Percentiles rank a stretch among this genome's conserved stretches.
phyloP scores from a whole-genome alignment of 92 coral and sea anemone species.

The Montipora capitata region DNA sequence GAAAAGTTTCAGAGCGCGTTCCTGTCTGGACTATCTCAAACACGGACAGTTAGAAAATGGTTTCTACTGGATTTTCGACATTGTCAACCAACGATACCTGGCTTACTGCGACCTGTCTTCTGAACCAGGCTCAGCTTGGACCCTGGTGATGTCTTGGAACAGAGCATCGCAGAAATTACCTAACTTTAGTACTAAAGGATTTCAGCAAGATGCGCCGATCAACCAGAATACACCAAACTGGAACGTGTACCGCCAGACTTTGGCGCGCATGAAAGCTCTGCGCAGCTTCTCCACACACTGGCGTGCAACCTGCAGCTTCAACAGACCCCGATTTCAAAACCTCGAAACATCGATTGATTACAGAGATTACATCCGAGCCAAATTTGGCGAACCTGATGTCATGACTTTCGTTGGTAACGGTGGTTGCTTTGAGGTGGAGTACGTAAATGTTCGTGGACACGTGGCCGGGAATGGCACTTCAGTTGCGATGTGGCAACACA shows the following conservation, averaged over 20 bases:
- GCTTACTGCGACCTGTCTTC: conserved; percentile 56
- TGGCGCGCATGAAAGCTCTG: conserved; percentile 44
- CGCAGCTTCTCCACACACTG: conserved; percentile 50
- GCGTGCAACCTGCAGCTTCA: conserved; percentile 61
- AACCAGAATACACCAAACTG: conserved; percentile 57
- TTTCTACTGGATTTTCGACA: conserved; percentile 32
- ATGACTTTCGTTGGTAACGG: conserved; percentile 18
- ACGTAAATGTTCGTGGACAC: conserved; percentile 53
- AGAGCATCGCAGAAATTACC: background rate
- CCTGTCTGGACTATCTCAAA: conserved; percentile 48
- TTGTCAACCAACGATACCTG: conserved; percentile 15
- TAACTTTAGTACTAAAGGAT: background rate
- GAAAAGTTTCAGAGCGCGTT: conserved; percentile 19
- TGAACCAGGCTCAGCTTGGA: conserved; percentile 68
- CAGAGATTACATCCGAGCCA: conserved; percentile 57
- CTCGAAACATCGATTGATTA: conserved; percentile 19
- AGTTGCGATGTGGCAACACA: conserved; percentile 49
- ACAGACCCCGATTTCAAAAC: too few relatives aligned
- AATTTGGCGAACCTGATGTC: conserved; percentile 48
- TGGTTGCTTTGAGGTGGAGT: conserved; percentile 30
- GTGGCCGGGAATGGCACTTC: conserved; percentile 40
- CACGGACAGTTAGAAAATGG: conserved; percentile 27
- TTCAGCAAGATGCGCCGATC: conserved; percentile 39
- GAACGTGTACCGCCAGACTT: conserved; percentile 41
- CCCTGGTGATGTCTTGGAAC: conserved; percentile 47